Evolutionary conservation across 2,797 vertebrate genomes (phyloP).

Genomic region (Valencia hispanica): DNA sequence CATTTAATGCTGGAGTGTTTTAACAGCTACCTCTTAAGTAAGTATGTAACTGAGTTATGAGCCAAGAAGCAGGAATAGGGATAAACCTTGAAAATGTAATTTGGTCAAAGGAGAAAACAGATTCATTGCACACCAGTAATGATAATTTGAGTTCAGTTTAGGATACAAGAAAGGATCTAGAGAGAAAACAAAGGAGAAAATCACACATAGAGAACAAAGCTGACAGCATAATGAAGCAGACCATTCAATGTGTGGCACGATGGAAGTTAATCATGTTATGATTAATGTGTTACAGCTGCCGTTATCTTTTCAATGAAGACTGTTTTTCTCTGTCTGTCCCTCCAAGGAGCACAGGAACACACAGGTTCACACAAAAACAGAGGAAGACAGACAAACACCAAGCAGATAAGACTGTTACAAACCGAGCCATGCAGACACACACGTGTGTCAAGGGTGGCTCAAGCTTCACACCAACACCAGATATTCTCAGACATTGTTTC

Average conservation of each 20-base stretch:
- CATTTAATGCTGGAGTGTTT: neutral
- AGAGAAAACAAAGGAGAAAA: slow-evolving; percentile 7
- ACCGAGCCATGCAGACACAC: neutral
- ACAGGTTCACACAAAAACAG: slow-evolving; percentile 15
- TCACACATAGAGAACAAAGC: neutral
- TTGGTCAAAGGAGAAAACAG: neutral
- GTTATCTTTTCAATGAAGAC: slow-evolving; percentile 68
- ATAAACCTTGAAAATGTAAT: neutral
- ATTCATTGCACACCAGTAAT: slow-evolving; percentile 20
- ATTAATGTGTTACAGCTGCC: slow-evolving; percentile 72
- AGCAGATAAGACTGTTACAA: neutral
- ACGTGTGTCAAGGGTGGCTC: slow-evolving; percentile 14
- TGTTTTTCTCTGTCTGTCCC: slow-evolving; percentile 41
- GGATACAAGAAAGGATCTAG: neutral
- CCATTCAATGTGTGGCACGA: slow-evolving; percentile 46
- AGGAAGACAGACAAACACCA: neutral
- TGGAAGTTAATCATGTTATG: slow-evolving; percentile 76
- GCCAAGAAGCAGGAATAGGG: neutral
- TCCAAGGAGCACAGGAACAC: slow-evolving; percentile 11
- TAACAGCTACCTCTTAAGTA: neutral
- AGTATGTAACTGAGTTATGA: neutral
- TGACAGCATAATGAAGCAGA: slow-evolving; percentile 54
- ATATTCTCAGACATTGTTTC: slow-evolving; percentile 16
- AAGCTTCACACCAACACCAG: neutral
- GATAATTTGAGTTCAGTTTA: slow-evolving; percentile 11